These are phyloP conservation scores for Palythoa heliodiscus DNA, from an alignment of 92 coral and sea anemone genomes.

Conservation along the genomic window DNA sequence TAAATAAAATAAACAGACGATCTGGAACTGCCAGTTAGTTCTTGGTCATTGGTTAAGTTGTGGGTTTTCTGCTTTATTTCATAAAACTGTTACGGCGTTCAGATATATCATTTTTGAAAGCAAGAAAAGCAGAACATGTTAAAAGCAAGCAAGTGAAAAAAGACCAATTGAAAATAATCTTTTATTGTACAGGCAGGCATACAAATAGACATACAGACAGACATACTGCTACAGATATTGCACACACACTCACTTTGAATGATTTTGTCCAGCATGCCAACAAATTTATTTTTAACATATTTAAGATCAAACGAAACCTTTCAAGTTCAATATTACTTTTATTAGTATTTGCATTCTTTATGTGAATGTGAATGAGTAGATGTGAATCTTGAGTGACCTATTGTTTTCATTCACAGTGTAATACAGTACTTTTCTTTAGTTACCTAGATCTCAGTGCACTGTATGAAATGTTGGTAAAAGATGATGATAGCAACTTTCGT, in stretches of 20 bases:
- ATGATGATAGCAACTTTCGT: conserved; percentile 21
- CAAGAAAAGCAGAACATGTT: too few species aligned
- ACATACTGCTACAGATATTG: too few species aligned
- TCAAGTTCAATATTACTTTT: not conserved
- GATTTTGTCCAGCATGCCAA: too few species aligned
- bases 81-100: too few species aligned
- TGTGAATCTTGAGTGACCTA: not conserved
- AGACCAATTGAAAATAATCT: too few species aligned
- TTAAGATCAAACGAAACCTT: not conserved
- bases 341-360: not conserved
- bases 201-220: not conserved
- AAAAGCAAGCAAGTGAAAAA: too few species aligned
- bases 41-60: not conserved
- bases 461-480: conserved; percentile 5
- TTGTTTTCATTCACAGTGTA: conserved; percentile 12
- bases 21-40: too few species aligned
- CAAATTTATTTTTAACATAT: not conserved
- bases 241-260: too few species aligned
- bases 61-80: too few species aligned
- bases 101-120: too few species aligned
- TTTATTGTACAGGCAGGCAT: too few species aligned
- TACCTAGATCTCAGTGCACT: conserved; percentile 19
- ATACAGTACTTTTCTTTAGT: not conserved
- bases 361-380: not conserved
- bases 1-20: too few species aligned